These are phyloP conservation scores for Luehdorfia chinensis DNA, from an alignment of 1,140 invertebrate species.

Conservation along the genomic window DNA sequence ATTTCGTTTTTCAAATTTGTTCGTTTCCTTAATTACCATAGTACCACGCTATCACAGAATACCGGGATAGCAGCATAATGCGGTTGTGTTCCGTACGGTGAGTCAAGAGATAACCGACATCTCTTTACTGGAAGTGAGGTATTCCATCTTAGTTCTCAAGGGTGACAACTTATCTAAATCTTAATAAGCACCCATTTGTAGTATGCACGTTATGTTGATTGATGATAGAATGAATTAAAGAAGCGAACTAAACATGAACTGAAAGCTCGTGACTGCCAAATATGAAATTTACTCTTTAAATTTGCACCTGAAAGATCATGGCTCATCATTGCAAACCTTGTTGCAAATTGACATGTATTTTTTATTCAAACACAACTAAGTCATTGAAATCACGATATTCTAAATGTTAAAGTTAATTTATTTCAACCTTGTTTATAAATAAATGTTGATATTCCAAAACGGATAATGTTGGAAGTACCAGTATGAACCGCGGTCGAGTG, in stretches of 20 bases:
- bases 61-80: no score
- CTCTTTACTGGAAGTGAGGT: no score
- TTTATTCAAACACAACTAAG: slow-evolving; percentile 23
- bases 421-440: slow-evolving; percentile 20
- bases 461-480: not conserved
- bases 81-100: no score
- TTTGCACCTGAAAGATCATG: slow-evolving; percentile 26
- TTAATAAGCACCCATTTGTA: no score
- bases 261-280: slow-evolving; percentile 31
- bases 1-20: no score
- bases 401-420: slow-evolving; percentile 17
- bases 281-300: slow-evolving; percentile 28
- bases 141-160: no score
- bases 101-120: no score
- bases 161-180: no score
- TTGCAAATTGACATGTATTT: slow-evolving; percentile 26
- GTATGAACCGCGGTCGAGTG: not conserved
- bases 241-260: slow-evolving; percentile 17
- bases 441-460: slow-evolving; percentile 14
- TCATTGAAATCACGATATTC: slow-evolving; percentile 16
- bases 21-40: no score
- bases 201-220: no score
- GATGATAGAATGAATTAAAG: no score
- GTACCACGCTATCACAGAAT: no score
- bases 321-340: slow-evolving; percentile 24